Percentiles rank a stretch among this genome's conserved stretches.
Evolutionary conservation across 1,140 invertebrate species (phyloP).

Genomic region (Solenopsis fugax): DNA sequence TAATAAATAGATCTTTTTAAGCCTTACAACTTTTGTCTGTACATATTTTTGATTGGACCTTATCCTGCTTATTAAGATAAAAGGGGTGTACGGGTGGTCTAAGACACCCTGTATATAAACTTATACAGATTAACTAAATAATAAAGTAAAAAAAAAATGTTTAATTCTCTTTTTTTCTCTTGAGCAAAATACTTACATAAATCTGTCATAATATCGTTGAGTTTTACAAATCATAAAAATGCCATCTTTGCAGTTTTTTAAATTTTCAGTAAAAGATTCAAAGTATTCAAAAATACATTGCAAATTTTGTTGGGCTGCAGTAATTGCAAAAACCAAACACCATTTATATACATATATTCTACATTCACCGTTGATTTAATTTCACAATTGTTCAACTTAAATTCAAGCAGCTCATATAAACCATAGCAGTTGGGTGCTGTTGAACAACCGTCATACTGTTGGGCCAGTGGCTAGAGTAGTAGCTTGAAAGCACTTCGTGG

Average conservation of each 20-base stretch:
- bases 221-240: neutral
- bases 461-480: neutral
- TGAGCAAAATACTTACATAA: neutral
- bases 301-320: neutral
- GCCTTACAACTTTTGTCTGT: too few relatives aligned
- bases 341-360: neutral
- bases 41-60: too few relatives aligned
- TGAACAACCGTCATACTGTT: constrained; percentile 13
- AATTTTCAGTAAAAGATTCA: neutral
- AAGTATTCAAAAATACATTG: neutral
- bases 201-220: neutral
- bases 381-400: neutral
- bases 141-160: neutral
- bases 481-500: constrained; percentile 41
- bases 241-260: neutral
- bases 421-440: neutral
- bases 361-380: neutral
- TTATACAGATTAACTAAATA: neutral
- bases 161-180: neutral
- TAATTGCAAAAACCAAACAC: neutral
- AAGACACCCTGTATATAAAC: too few relatives aligned
- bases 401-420: constrained; percentile 1
- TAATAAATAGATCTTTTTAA: too few relatives aligned
- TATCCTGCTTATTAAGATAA: too few relatives aligned
- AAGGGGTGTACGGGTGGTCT: too few relatives aligned